Evolutionary conservation across 2,113 vertebrate genomes (phyloP).

Genomic region (Sinocyclocheilus grahami): DNA sequence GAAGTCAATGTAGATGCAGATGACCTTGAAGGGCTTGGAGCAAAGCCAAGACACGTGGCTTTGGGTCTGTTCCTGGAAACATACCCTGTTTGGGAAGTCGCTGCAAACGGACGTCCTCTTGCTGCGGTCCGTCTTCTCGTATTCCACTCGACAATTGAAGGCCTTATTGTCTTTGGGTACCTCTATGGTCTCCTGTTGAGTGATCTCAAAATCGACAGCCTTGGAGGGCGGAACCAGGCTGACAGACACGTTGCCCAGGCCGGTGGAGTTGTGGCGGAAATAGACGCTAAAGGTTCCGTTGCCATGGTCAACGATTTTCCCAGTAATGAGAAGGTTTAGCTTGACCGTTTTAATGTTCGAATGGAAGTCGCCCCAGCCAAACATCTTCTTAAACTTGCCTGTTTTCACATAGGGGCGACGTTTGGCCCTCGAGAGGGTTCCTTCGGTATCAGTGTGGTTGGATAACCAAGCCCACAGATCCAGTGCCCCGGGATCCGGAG

Average conservation of each 20-base stretch:
- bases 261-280: constrained; percentile 79
- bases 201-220: constrained; percentile 70
- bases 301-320: constrained; percentile 79
- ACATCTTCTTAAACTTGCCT: constrained; percentile 77
- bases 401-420: constrained; percentile 58
- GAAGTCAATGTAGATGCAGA: constrained; percentile 81
- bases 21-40: constrained; percentile 80
- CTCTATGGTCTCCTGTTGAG: constrained; percentile 65
- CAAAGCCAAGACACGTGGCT: constrained; percentile 80
- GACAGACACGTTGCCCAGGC: constrained; percentile 76
- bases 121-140: constrained; percentile 78
- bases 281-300: constrained; percentile 80
- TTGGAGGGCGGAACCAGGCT: constrained; percentile 79
- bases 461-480: constrained; percentile 56
- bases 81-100: constrained; percentile 73
- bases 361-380: constrained; percentile 80
- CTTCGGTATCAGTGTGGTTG: constrained; percentile 45
- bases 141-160: constrained; percentile 77
- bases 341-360: constrained; percentile 78
- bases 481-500: constrained; percentile 8
- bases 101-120: constrained; percentile 78
- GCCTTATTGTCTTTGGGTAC: constrained; percentile 59
- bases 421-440: constrained; percentile 46
- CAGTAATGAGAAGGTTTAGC: constrained; percentile 77
- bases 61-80: constrained; percentile 79